Evolutionary conservation across 1,140 invertebrate species (phyloP).

Genomic region (Drosophila melanica): DNA sequence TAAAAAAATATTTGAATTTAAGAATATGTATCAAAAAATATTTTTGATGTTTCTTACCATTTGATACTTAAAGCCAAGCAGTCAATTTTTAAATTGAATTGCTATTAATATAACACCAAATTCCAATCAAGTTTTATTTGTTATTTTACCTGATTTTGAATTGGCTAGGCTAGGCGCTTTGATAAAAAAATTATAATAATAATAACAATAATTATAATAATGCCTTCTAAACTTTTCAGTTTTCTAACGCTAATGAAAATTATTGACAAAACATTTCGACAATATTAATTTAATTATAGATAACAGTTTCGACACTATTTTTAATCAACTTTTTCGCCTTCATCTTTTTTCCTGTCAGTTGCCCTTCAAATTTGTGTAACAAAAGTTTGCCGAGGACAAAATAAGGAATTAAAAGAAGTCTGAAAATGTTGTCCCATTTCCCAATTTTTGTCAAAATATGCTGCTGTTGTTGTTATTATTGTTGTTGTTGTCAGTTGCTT

Average conservation of each 20-base stretch:
- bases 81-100: not conserved
- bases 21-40: too few relatives aligned
- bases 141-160: constrained; percentile 2
- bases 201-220: too few relatives aligned
- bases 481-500: constrained; percentile 25
- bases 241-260: constrained; percentile 12
- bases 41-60: too few relatives aligned
- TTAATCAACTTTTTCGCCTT: not conserved
- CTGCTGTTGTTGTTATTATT: constrained; percentile 23
- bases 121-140: not conserved
- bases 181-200: constrained; percentile 13
- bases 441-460: constrained; percentile 34
- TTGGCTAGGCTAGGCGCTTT: not conserved
- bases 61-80: too few relatives aligned
- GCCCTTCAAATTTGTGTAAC: constrained; percentile 60
- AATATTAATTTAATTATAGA: constrained; percentile 52
- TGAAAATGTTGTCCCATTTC: constrained; percentile 30
- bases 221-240: not conserved
- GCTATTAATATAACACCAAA: too few relatives aligned
- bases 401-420: constrained; percentile 48
- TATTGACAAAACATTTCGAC: constrained; percentile 41
- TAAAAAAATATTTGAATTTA: too few relatives aligned
- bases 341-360: constrained; percentile 39
- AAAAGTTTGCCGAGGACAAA: constrained; percentile 13
- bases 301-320: constrained; percentile 4